A percentile compares a stretch with the other conserved stretches of the same genome.
These are phyloP conservation scores for Ceriagrion tenellum DNA, from an alignment of 2,888 invertebrate genomes.

Conservation along the genomic window DNA sequence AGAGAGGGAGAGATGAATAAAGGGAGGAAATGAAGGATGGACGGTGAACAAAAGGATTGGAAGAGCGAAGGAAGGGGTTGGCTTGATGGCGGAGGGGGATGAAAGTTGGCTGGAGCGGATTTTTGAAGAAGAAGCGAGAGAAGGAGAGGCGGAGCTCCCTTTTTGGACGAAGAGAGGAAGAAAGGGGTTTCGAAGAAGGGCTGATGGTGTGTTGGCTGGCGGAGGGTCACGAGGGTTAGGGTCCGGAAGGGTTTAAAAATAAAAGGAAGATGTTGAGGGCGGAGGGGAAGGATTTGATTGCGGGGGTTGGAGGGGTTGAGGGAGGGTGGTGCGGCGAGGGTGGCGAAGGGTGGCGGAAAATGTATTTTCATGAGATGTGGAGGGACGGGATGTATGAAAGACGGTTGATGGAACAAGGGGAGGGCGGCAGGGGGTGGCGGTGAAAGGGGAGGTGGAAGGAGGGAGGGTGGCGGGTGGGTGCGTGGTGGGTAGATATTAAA, in stretches of 20 bases:
- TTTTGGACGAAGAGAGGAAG: not conserved
- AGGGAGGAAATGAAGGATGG: conserved; percentile 4
- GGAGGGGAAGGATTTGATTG: not conserved
- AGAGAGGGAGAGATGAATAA: not conserved
- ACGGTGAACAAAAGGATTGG: not conserved
- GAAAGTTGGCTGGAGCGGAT: not conserved
- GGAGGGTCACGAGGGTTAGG: conserved; percentile 4
- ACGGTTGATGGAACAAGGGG: not conserved
- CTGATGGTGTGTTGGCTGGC: no score
- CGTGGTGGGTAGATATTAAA: not conserved
- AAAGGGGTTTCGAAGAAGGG: not conserved
- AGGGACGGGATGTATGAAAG: conserved; percentile 16
- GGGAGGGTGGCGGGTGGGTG: not conserved
- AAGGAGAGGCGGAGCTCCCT: not conserved
- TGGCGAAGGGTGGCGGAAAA: conserved; percentile 21
- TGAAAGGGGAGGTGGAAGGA: no score
- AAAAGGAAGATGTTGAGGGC: conserved; percentile 7
- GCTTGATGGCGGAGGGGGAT: not conserved
- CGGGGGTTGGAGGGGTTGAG: not conserved
- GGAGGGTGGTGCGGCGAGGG: not conserved
- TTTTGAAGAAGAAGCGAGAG: not conserved
- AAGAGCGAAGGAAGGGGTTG: not conserved
- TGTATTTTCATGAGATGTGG: conserved; percentile 57
- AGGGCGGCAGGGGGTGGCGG: not conserved
- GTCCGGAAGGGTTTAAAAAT: conserved; percentile 18